A percentile compares a stretch with the other conserved stretches of the same genome.
These are phyloP conservation scores for Lutjanus erythropterus DNA, from an alignment of 2,113 vertebrate species.

Conservation along the genomic window DNA sequence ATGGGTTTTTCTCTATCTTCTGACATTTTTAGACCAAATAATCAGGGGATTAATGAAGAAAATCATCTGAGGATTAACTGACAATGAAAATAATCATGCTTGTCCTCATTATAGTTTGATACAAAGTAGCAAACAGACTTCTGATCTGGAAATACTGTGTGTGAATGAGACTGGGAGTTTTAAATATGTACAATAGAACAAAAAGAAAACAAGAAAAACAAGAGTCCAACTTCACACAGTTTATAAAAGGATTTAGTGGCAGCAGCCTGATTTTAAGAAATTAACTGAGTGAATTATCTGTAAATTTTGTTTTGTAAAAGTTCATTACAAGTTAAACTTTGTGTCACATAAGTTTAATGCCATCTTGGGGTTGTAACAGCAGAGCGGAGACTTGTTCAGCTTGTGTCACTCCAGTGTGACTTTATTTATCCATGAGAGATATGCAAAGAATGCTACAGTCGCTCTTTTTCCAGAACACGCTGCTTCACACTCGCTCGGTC, in stretches of 20 bases:
- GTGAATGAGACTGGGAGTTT: not conserved
- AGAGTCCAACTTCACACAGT: too few relatives aligned
- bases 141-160: not conserved
- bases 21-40: not conserved
- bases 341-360: not conserved
- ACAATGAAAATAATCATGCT: not conserved
- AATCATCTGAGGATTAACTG: not conserved
- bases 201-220: too few relatives aligned
- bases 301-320: too few relatives aligned
- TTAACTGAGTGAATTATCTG: too few relatives aligned
- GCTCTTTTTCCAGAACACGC: conserved; percentile 22
- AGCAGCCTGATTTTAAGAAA: not conserved
- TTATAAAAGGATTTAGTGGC: not conserved
- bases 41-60: not conserved
- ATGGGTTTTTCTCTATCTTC: not conserved
- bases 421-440: conserved; percentile 63
- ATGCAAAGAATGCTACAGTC: conserved; percentile 57
- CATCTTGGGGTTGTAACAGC: not conserved
- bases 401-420: conserved; percentile 32
- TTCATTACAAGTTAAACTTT: too few relatives aligned
- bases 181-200: not conserved
- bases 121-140: not conserved
- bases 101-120: not conserved
- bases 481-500: conserved; percentile 11
- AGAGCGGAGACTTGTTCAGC: conserved; percentile 1